These are phyloP conservation scores for Achroia grisella DNA, from an alignment of 1,140 invertebrate genomes.

Conservation along the genomic window DNA sequence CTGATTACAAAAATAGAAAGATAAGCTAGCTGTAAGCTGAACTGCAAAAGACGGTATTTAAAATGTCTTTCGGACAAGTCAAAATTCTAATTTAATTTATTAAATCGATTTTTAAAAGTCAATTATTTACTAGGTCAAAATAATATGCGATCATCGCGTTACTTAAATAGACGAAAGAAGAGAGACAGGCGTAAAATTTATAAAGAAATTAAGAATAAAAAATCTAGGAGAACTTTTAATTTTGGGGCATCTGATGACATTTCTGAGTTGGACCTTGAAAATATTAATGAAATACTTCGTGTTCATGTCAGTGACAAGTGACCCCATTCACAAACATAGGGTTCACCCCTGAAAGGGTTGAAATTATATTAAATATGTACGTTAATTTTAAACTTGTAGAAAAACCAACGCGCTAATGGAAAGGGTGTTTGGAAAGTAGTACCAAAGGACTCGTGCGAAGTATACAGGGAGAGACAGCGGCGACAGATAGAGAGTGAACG, in stretches of 20 bases:
- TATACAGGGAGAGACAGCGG: conserved; percentile 31
- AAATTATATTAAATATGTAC: conserved; percentile 1
- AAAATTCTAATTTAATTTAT: too few species aligned
- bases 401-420: conserved; percentile 9
- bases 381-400: conserved; percentile 2
- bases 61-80: too few species aligned
- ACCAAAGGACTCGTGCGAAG: conserved; percentile 43
- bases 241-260: background rate
- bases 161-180: too few species aligned
- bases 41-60: too few species aligned
- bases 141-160: too few species aligned
- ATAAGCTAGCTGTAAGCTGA: too few species aligned
- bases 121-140: too few species aligned
- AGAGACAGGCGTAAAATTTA: too few species aligned
- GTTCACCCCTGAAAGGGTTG: background rate
- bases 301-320: conserved; percentile 14
- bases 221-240: background rate
- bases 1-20: too few species aligned
- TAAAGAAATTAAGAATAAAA: background rate
- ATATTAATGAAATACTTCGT: conserved; percentile 22
- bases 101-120: too few species aligned
- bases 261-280: conserved; percentile 6
- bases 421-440: conserved; percentile 30
- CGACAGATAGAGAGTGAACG: background rate
- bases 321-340: too few species aligned